Base-by-base conservation (phyloP, 2,797 vertebrate species). In the Epinephelus awoara region DNA sequence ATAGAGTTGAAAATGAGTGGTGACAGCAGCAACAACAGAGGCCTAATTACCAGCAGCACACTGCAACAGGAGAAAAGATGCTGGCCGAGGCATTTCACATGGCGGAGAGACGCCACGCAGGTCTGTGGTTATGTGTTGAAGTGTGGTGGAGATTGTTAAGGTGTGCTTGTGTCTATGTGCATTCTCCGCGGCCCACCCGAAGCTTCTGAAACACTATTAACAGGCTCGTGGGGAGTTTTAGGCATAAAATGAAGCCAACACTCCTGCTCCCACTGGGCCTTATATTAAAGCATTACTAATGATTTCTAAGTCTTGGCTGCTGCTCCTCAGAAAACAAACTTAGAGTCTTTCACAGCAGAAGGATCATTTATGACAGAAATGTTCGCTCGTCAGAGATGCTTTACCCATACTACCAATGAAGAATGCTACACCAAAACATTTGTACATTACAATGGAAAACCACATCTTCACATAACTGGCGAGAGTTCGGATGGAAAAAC, bases 11-110 rank as follows among this genome's bases (percentile, higher is more conserved):
- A 84, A 88, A 92, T 87, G 79, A 91, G 77, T 25, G 52, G 46
- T 23, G 86, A 80, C 78, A 71, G 79, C 79, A 84, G 78, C 77
- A 85, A 83, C 88, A 85, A 73, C 69, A 84, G 88, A 81, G 72
- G 76, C 59, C 63, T 88, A 89, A 91, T 90, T 88, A 88, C 61
- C 56, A 74, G 76, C 73, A 66, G 69, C 14, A 27, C 72, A 47
- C 58, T 50, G 13, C 63, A 29, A 79, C 65, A 29, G 58, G 59
- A 71, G 66, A 54, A 92, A 87, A 89, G 81, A 88, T 77, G 91
- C 90, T 83, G 87, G 72, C 66, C 14, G 7, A 79, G 77, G 86
- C 84, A 38, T 71, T 89, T 91, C 65, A 42, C 79, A 23, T 38
- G 46, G 10, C 7, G 51, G 52, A 64, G 44, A 61, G 73, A 76